Conservation (phyloP, 2,888 invertebrate genomes). For the Gari tellinella region DNA sequence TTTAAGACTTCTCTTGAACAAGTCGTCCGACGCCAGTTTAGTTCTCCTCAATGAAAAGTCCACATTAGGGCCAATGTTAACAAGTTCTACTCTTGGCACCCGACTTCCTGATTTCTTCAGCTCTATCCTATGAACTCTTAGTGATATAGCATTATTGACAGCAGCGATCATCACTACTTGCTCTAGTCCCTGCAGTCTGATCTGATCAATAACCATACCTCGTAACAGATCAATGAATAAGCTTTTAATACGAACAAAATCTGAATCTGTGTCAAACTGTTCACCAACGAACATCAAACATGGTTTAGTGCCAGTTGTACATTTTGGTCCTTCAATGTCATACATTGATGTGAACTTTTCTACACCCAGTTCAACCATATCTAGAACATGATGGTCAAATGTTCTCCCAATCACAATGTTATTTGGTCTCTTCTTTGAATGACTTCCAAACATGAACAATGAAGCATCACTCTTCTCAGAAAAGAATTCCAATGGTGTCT, state of each 20-base stretch:
- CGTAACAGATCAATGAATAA: slow-evolving; percentile 94
- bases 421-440: slow-evolving; percentile 97
- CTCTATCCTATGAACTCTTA: slow-evolving; percentile 90
- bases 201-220: slow-evolving; percentile 91
- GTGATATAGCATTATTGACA: slow-evolving; percentile 90
- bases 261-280: slow-evolving; percentile 92
- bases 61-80: slow-evolving; percentile 96
- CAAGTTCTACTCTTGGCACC: slow-evolving; percentile 95
- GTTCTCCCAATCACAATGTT: slow-evolving; percentile 92
- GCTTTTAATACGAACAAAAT: slow-evolving; percentile 93
- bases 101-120: slow-evolving; percentile 96
- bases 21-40: slow-evolving; percentile 94
- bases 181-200: slow-evolving; percentile 96
- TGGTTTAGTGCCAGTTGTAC: slow-evolving; percentile 92
- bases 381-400: slow-evolving; percentile 92
- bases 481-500: slow-evolving; percentile 88
- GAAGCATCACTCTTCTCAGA: slow-evolving; percentile 93
- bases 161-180: slow-evolving; percentile 96
- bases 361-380: slow-evolving; percentile 98
- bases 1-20: slow-evolving; percentile 85
- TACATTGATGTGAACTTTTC: slow-evolving; percentile 92
- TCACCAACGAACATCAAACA: slow-evolving; percentile 96
- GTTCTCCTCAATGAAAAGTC: slow-evolving; percentile 94
- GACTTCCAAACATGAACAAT: slow-evolving; percentile 95
- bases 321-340: slow-evolving; percentile 87